Percentiles rank a stretch among this genome's conserved stretches.
Evolutionary conservation across 2,888 invertebrate genomes (phyloP).

Genomic region (Erynnis tages): DNA sequence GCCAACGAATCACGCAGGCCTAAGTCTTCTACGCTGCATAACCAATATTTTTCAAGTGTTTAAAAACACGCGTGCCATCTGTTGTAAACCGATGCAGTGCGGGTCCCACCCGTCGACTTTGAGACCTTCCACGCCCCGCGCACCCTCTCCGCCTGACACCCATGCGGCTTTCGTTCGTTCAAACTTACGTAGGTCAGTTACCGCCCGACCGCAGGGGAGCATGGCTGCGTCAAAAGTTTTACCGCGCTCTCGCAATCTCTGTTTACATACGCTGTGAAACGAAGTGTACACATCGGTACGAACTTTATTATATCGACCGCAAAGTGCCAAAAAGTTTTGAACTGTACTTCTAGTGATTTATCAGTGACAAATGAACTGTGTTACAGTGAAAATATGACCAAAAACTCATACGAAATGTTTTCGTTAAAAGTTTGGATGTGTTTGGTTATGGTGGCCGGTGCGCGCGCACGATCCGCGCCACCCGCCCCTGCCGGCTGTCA

Average conservation of each 20-base stretch:
- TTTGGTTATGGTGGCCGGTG: conserved; percentile 69
- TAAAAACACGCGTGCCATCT: conserved; percentile 81
- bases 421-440: conserved; percentile 80
- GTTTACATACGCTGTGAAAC: conserved; percentile 76
- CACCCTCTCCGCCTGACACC: conserved; percentile 58
- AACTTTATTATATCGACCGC: conserved; percentile 56
- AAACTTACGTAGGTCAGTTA: conserved; percentile 83
- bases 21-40: conserved; percentile 69
- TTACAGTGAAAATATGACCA: conserved; percentile 64
- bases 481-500: conserved; percentile 87
- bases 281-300: conserved; percentile 59
- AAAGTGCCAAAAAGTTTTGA: conserved; percentile 60
- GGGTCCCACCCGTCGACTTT: conserved; percentile 68
- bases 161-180: conserved; percentile 81
- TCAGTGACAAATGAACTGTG: conserved; percentile 73
- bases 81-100: conserved; percentile 76
- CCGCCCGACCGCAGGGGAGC: conserved; percentile 81
- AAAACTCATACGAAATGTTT: conserved; percentile 75
- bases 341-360: conserved; percentile 53
- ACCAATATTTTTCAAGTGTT: conserved; percentile 74
- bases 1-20: conserved; percentile 70
- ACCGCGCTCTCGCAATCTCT: conserved; percentile 71
- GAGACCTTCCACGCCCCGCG: conserved; percentile 58
- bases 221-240: conserved; percentile 80
- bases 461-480: conserved; percentile 79